Evolutionary conservation across 2,113 vertebrate genomes (phyloP).

Genomic region (Rhinichthys klamathensis): DNA sequence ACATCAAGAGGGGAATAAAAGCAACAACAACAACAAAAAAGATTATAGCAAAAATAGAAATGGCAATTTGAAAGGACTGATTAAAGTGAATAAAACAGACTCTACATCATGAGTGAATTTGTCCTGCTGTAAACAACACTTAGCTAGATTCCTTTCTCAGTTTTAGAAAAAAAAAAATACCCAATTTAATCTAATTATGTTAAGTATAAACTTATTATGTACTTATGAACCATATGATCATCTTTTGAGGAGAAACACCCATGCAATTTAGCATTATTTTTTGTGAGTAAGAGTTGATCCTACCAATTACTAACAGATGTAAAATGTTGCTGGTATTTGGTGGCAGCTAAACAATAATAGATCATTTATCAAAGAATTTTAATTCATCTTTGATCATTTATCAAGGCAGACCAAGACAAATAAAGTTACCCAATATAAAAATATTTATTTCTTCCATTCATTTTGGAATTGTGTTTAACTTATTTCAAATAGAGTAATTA

Average conservation of each 20-base stretch:
- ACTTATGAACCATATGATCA: not conserved
- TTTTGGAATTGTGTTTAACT: conserved; percentile 17
- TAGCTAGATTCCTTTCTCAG: too few relatives aligned
- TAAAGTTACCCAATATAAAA: conserved; percentile 1
- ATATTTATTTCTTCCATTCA: conserved; percentile 33
- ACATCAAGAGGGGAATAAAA: not conserved
- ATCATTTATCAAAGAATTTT: not conserved
- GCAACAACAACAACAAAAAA: not conserved
- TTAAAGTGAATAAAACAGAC: not conserved
- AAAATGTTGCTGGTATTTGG: not conserved
- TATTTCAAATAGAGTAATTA: not conserved
- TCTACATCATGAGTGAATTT: not conserved
- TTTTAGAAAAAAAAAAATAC: too few relatives aligned
- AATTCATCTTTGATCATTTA: not conserved
- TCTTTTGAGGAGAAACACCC: not conserved
- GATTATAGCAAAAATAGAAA: not conserved
- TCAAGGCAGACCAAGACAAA: not conserved
- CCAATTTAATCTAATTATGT: not conserved
- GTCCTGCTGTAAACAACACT: not conserved
- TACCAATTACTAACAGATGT: not conserved
- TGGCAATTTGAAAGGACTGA: not conserved
- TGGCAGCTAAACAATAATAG: too few relatives aligned
- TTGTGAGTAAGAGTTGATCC: not conserved
- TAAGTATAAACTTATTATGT: not conserved
- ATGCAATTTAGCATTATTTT: not conserved